Percentiles rank a stretch among this genome's conserved stretches.
These are phyloP conservation scores for Actias luna DNA, from an alignment of 2,888 invertebrate species.

Conservation along the genomic window DNA sequence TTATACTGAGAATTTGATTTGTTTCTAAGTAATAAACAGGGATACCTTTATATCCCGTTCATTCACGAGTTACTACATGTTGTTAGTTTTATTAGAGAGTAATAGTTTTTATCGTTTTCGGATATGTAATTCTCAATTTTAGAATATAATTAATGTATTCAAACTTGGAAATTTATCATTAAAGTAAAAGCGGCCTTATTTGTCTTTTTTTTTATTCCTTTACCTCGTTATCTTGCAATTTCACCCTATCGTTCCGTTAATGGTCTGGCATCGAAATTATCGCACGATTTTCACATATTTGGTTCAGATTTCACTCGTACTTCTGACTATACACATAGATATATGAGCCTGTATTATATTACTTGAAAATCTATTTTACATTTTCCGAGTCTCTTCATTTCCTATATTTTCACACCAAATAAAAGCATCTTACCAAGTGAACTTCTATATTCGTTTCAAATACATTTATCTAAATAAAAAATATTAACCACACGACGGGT, in stretches of 20 bases:
- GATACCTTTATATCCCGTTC: not conserved
- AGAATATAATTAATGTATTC: not conserved
- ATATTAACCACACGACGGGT: too few relatives aligned
- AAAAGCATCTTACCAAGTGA: not conserved
- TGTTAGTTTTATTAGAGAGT: not conserved
- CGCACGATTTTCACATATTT: constrained; percentile 37
- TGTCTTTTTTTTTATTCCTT: not conserved
- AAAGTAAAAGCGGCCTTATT: not conserved
- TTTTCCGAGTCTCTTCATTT: not conserved
- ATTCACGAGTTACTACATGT: not conserved
- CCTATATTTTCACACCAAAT: not conserved
- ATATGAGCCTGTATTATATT: too few relatives aligned
- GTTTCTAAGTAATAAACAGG: not conserved
- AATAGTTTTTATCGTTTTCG: not conserved
- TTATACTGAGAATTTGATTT: not conserved
- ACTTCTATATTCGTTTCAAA: not conserved
- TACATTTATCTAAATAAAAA: not conserved
- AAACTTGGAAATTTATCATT: not conserved
- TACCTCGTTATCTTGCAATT: not conserved
- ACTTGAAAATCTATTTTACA: not conserved
- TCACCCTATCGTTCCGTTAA: constrained; percentile 28
- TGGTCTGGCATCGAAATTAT: constrained; percentile 48
- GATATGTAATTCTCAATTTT: not conserved
- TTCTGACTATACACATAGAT: too few relatives aligned
- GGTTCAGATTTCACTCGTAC: not conserved